Conservation (phyloP, 2,113 vertebrate species). For the Microtus oregoni region DNA sequence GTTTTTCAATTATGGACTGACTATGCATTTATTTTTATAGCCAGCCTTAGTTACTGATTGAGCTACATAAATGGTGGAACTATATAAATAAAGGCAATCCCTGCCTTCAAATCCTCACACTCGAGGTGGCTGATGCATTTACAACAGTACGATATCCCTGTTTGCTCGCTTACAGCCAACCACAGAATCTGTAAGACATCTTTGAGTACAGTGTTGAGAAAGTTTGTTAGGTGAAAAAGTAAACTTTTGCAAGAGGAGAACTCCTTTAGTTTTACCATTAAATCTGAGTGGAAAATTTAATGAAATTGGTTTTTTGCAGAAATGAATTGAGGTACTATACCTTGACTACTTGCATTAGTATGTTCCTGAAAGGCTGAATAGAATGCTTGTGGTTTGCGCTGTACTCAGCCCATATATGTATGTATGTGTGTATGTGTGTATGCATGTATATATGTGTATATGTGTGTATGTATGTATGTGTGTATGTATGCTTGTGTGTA, state of each 20-base stretch:
- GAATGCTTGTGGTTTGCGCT: slow-evolving; percentile 32
- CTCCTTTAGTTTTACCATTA: background rate
- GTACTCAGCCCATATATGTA: background rate
- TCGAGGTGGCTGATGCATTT: background rate
- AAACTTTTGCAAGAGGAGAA: background rate
- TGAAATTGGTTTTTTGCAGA: slow-evolving; percentile 49
- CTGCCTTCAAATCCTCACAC: slow-evolving; percentile 12
- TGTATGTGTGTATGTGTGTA: background rate
- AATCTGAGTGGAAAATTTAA: background rate
- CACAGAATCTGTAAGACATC: background rate
- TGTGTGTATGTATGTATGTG: no score
- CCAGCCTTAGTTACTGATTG: background rate
- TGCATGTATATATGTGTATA: no score
- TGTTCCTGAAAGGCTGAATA: background rate
- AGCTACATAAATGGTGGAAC: background rate
- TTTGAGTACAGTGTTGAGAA: background rate
- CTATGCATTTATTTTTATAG: slow-evolving; percentile 1
- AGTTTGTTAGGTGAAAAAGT: background rate
- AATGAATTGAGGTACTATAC: slow-evolving; percentile 1
- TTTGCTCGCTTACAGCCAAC: background rate
- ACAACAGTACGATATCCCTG: background rate
- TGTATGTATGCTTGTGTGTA: no score
- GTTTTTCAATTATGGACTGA: slow-evolving; percentile 5
- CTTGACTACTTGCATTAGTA: background rate
- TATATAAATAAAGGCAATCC: background rate